These are phyloP conservation scores for Omphaloscelis lunosa DNA, from an alignment of 2,888 invertebrate species.

Conservation along the genomic window DNA sequence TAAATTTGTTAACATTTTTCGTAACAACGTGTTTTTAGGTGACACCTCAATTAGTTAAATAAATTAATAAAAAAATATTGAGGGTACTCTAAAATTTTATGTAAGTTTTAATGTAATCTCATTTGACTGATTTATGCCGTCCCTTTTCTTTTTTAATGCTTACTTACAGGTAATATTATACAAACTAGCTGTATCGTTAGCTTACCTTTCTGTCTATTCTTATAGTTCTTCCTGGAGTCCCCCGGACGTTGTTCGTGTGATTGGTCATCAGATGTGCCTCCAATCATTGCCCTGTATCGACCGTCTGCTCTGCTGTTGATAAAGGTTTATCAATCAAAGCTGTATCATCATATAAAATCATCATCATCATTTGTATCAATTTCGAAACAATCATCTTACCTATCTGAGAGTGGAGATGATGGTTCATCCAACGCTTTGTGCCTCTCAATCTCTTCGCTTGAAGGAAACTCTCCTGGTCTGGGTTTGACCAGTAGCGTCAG, in stretches of 20 bases:
- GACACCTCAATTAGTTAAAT: neutral
- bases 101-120: neutral
- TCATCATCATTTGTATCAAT: neutral
- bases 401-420: conserved; percentile 86
- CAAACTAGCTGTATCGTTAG: neutral
- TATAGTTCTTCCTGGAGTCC: conserved; percentile 84
- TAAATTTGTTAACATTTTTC: neutral
- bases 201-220: conserved; percentile 83
- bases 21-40: conserved; percentile 5
- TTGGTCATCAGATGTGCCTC: conserved; percentile 91
- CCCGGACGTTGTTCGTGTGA: conserved; percentile 92
- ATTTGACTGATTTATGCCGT: neutral
- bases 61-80: neutral
- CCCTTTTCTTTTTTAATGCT: too few species aligned
- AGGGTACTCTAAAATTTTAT: neutral
- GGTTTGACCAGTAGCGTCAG: conserved; percentile 95
- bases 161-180: too few species aligned
- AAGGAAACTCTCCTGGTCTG: conserved; percentile 94
- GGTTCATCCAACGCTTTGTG: conserved; percentile 88
- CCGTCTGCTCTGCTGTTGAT: conserved; percentile 85
- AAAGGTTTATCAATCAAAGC: neutral
- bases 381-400: conserved; percentile 70
- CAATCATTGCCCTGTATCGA: conserved; percentile 86
- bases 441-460: conserved; percentile 94
- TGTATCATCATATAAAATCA: neutral